Conservation (phyloP, 2,797 vertebrate genomes). For the Melanotaenia trifasciata region DNA sequence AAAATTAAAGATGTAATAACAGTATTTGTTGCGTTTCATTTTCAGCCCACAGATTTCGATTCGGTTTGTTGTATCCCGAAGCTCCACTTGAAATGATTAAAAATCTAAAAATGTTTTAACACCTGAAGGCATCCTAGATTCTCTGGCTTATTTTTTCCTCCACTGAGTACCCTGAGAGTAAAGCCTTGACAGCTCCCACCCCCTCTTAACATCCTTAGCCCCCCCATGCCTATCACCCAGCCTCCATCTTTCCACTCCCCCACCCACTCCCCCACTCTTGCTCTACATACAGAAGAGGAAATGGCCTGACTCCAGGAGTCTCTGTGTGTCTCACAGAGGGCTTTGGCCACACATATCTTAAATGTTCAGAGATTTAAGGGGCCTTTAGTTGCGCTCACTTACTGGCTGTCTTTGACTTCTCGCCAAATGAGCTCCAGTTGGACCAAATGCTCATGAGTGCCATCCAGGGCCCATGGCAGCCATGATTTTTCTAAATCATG, state of each 20-base stretch:
- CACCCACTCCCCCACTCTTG: conserved; percentile 44
- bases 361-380: conserved; percentile 67
- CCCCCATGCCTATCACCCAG: conserved; percentile 19
- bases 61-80: conserved; percentile 81
- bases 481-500: conserved; percentile 16
- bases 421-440: conserved; percentile 49
- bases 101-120: conserved; percentile 88
- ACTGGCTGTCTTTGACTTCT: conserved; percentile 53
- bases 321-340: conserved; percentile 52
- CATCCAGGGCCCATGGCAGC: conserved; percentile 20
- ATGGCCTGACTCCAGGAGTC: conserved; percentile 76
- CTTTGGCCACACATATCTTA: conserved; percentile 61
- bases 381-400: conserved; percentile 57
- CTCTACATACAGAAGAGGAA: conserved; percentile 77
- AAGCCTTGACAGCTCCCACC: conserved; percentile 83
- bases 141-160: conserved; percentile 79
- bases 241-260: not conserved
- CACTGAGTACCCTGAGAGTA: conserved; percentile 80
- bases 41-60: conserved; percentile 70
- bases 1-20: conserved; percentile 58
- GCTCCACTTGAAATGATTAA: conserved; percentile 86
- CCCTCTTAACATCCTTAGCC: conserved; percentile 65
- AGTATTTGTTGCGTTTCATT: conserved; percentile 67
- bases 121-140: conserved; percentile 87
- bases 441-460: conserved; percentile 13